phyloP scores from a whole-genome alignment of 1,140 invertebrate genomes.

The Ladona fulva region DNA sequence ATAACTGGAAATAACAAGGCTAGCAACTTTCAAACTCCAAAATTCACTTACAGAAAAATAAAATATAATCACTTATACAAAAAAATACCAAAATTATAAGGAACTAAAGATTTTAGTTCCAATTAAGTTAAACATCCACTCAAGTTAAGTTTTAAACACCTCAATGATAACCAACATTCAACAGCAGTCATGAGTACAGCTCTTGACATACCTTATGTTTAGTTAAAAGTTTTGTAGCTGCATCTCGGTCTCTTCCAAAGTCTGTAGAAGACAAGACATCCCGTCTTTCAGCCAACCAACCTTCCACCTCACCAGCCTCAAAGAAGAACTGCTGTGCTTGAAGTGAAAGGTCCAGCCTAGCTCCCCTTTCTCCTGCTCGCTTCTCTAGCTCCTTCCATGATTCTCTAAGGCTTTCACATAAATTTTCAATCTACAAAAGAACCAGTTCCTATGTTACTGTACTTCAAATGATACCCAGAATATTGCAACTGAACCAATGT shows the following conservation, averaged over 20 bases:
- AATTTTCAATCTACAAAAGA: conserved; percentile 44
- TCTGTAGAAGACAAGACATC: conserved; percentile 72
- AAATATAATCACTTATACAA: conserved; percentile 12
- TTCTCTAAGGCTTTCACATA: conserved; percentile 52
- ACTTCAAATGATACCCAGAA: conserved; percentile 22
- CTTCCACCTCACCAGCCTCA: conserved; percentile 85
- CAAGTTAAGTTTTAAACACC: no score
- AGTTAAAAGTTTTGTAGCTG: conserved; percentile 81
- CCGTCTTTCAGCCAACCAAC: conserved; percentile 82
- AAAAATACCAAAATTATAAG: no score
- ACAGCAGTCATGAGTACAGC: no score
- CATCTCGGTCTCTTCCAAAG: conserved; percentile 77
- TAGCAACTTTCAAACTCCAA: background rate
- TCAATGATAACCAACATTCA: no score
- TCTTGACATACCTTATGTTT: conserved; percentile 94
- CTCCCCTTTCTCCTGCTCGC: conserved; percentile 58
- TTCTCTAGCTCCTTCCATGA: conserved; percentile 61
- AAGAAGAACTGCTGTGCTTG: conserved; percentile 84
- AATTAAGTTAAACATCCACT: no score
- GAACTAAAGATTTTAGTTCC: no score
- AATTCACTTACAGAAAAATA: background rate
- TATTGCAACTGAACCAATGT: background rate
- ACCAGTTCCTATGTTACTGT: conserved; percentile 15
- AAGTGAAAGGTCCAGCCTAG: conserved; percentile 72
- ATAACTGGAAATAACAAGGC: no score